Evolutionary conservation across 2,113 vertebrate genomes (phyloP).

Genomic region (Pelodiscus sinensis): DNA sequence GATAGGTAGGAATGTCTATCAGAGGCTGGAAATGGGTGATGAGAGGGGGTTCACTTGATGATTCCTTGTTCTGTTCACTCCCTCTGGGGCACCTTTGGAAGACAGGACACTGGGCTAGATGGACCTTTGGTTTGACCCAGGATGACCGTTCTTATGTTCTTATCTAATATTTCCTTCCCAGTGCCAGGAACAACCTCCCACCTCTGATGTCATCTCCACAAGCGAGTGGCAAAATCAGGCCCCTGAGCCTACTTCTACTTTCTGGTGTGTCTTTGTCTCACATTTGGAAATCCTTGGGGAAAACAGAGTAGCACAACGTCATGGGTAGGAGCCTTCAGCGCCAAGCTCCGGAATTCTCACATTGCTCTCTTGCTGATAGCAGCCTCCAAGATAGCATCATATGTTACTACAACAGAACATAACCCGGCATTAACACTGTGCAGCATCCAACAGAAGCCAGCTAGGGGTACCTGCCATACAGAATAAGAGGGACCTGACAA

Average conservation of each 20-base stretch:
- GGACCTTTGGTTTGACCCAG: too few relatives aligned
- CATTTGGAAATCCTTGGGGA: neutral
- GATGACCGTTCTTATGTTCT: too few relatives aligned
- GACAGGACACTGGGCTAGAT: too few relatives aligned
- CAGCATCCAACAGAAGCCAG: neutral
- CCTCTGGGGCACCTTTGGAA: too few relatives aligned
- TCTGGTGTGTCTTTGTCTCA: neutral
- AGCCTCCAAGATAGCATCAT: neutral
- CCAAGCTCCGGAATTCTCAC: neutral
- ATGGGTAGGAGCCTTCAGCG: neutral
- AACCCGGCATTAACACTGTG: neutral
- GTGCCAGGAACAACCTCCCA: too few relatives aligned
- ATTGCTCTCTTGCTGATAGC: neutral
- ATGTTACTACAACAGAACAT: neutral
- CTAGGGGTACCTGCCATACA: neutral
- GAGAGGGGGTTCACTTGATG: too few relatives aligned
- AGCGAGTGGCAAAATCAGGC: neutral
- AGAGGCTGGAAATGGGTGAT: too few relatives aligned
- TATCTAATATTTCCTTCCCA: neutral
- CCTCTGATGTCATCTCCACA: neutral
- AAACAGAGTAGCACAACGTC: neutral
- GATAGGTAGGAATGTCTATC: too few relatives aligned
- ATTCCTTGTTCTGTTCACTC: too few relatives aligned
- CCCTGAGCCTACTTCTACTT: neutral
- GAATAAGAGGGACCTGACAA: neutral